Percentiles rank a stretch among this genome's conserved stretches.
phyloP scores from a whole-genome alignment of 1,140 invertebrate species.

The Drosophila kanapiae region DNA sequence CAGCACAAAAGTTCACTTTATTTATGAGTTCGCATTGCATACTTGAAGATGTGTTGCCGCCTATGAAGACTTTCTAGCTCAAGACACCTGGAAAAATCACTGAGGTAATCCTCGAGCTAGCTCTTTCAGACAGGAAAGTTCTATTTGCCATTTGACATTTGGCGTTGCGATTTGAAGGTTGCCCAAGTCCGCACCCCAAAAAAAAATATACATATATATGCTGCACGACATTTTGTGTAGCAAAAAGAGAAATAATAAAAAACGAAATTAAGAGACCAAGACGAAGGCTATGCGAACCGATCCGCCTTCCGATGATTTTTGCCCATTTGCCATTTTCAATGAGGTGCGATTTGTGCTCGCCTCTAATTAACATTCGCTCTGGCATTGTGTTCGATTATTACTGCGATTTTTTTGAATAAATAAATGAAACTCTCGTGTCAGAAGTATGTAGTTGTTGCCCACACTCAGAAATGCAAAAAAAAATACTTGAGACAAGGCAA shows the following conservation, averaged over 20 bases:
- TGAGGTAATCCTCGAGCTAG: constrained; percentile 5
- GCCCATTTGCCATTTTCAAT: constrained; percentile 65
- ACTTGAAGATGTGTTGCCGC: constrained; percentile 20
- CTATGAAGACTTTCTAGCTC: constrained; percentile 39
- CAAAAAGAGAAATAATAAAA: constrained; percentile 38
- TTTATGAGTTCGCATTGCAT: constrained; percentile 43
- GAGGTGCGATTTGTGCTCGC: constrained; percentile 60
- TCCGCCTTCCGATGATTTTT: constrained; percentile 42
- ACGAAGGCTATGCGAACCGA: constrained; percentile 49
- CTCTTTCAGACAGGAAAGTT: constrained; percentile 60
- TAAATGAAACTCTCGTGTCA: constrained; percentile 48
- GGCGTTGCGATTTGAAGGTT: constrained; percentile 64
- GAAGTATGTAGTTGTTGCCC: constrained; percentile 41
- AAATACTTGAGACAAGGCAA: constrained; percentile 29
- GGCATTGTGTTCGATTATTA: constrained; percentile 60
- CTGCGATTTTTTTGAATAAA: constrained; percentile 15
- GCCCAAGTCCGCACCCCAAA: constrained; percentile 65
- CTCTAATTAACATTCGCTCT: constrained; percentile 61
- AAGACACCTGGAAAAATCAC: not conserved
- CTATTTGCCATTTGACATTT: constrained; percentile 72
- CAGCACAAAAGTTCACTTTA: constrained; percentile 54
- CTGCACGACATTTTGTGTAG: constrained; percentile 69
- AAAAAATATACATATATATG: constrained; percentile 3
- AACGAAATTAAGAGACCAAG: constrained; percentile 47
- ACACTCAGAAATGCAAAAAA: constrained; percentile 22